Percentiles rank a stretch among this genome's conserved stretches.
phyloP scores from a whole-genome alignment of 2,797 vertebrate genomes.

The Epinephelus awoara region DNA sequence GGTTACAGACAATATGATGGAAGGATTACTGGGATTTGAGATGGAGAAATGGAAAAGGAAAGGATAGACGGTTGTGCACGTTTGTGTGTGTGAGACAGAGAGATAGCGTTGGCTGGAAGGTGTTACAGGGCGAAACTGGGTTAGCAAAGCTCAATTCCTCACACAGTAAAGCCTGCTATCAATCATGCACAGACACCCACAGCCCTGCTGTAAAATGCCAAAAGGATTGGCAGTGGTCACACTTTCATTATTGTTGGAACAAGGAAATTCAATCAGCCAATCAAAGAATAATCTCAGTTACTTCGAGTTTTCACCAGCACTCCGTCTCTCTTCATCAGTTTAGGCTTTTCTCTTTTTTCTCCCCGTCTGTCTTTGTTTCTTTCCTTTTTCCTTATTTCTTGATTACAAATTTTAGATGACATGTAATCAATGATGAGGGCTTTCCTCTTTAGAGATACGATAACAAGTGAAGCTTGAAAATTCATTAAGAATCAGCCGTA shows the following conservation, averaged over 20 bases:
- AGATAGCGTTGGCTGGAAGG: background rate
- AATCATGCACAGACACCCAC: background rate
- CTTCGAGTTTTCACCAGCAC: constrained; percentile 1
- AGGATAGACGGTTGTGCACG: too few species aligned
- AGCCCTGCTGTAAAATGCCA: background rate
- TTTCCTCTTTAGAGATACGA: background rate
- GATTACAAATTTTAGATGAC: background rate
- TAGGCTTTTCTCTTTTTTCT: background rate
- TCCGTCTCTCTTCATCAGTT: background rate
- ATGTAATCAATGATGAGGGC: background rate
- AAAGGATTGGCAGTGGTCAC: background rate
- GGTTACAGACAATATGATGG: constrained; percentile 4
- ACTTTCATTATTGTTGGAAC: constrained; percentile 12
- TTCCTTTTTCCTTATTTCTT: background rate
- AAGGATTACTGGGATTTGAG: constrained; percentile 1
- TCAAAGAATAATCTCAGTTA: constrained; percentile 7
- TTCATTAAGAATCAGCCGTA: too few species aligned
- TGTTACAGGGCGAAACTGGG: constrained; percentile 5
- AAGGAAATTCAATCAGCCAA: constrained; percentile 10
- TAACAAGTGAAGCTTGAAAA: too few species aligned
- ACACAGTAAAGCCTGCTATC: constrained; percentile 10
- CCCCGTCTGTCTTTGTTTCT: background rate
- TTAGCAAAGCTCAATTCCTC: constrained; percentile 11
- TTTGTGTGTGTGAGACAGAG: background rate
- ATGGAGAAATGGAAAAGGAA: background rate